Conservation (phyloP, 2,113 vertebrate species). For the Holacanthus passer region DNA sequence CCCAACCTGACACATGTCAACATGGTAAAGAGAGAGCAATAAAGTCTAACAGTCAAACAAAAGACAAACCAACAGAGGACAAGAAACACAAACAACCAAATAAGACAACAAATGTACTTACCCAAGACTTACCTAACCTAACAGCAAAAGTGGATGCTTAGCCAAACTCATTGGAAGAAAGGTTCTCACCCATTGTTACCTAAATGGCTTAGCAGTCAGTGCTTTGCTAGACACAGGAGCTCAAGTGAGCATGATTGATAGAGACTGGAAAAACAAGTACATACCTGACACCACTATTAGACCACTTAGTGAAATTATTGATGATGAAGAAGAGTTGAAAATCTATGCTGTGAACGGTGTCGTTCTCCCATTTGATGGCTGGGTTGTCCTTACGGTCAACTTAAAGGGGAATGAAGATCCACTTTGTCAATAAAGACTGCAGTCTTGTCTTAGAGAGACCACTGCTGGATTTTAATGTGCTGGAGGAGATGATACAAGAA, state of each 20-base stretch:
- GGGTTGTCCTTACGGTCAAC: conserved; percentile 29
- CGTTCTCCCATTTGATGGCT: conserved; percentile 26
- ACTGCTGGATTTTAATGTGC: conserved; percentile 31
- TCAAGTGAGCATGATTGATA: conserved; percentile 54
- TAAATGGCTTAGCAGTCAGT: conserved; percentile 33
- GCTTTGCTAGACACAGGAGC: conserved; percentile 44
- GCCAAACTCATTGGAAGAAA: conserved; percentile 16
- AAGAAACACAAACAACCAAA: too few relatives aligned
- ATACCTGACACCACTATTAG: conserved; percentile 8
- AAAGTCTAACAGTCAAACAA: too few relatives aligned
- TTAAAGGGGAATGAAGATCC: conserved; percentile 31
- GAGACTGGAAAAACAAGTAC: conserved; percentile 28
- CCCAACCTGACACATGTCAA: background rate
- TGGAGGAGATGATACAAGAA: conserved; percentile 32
- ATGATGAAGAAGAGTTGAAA: background rate
- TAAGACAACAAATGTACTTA: too few relatives aligned
- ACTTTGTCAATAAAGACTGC: conserved; percentile 16
- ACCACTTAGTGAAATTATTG: conserved; percentile 12
- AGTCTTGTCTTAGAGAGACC: conserved; percentile 24
- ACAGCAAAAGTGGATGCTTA: background rate
- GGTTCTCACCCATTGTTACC: conserved; percentile 30
- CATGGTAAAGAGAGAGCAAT: too few relatives aligned
- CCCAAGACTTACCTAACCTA: too few relatives aligned
- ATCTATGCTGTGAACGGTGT: conserved; percentile 32
- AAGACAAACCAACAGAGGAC: too few relatives aligned